phyloP scores from a whole-genome alignment of 2,797 vertebrate genomes.

The Alosa sapidissima region DNA sequence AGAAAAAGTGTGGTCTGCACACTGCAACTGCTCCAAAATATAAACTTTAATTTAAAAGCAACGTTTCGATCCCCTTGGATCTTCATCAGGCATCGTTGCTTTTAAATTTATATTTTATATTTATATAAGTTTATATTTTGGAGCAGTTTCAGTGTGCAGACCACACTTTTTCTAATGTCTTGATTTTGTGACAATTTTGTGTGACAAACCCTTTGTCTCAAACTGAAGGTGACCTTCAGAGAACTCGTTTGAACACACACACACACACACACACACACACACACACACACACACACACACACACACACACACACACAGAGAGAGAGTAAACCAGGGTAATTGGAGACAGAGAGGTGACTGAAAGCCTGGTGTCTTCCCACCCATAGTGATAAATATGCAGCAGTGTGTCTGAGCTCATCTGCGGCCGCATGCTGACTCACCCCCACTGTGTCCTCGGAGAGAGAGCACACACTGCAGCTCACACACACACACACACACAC shows the following conservation, averaged over 20 bases:
- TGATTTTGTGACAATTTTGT: too few species aligned
- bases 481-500: neutral
- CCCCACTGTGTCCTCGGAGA: neutral
- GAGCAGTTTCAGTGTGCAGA: too few species aligned
- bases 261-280: neutral
- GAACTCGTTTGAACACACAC: neutral
- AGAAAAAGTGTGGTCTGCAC: too few species aligned
- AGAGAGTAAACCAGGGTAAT: neutral
- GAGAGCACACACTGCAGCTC: neutral
- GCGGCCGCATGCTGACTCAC: neutral
- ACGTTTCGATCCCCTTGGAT: too few species aligned
- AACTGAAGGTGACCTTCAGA: neutral
- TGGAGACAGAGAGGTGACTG: neutral
- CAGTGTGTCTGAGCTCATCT: constrained; percentile 7
- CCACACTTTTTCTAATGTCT: too few species aligned
- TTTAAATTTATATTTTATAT: too few species aligned
- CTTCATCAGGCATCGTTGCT: too few species aligned
- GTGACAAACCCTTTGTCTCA: neutral
- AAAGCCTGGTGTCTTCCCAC: neutral
- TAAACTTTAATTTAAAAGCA: too few species aligned
- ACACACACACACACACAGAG: neutral
- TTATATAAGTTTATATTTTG: too few species aligned
- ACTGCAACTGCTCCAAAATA: too few species aligned
- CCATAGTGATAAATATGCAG: constrained; percentile 26
- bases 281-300: neutral